Evolutionary conservation across 2,888 invertebrate species (phyloP).

Genomic region (Heteromyza rotundicornis): DNA sequence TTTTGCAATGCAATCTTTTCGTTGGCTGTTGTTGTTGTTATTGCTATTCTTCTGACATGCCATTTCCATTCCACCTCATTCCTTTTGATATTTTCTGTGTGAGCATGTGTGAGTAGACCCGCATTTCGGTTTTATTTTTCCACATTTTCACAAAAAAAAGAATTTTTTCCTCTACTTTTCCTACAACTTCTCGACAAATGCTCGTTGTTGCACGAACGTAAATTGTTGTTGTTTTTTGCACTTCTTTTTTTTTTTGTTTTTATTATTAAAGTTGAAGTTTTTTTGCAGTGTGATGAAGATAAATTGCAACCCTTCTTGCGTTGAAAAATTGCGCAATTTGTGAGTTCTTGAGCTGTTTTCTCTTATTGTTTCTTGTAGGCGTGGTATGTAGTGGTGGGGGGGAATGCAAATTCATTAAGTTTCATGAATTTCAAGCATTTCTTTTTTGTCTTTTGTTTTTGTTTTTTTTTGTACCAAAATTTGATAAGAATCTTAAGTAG

Average conservation of each 20-base stretch:
- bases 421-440: constrained; percentile 1
- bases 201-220: background rate
- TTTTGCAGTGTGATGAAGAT: constrained; percentile 22
- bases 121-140: constrained; percentile 36
- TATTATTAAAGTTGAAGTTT: background rate
- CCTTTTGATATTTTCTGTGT: background rate
- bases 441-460: background rate
- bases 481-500: constrained; percentile 6
- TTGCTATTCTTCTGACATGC: too few relatives aligned
- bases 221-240: background rate
- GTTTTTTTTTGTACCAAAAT: background rate
- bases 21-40: background rate
- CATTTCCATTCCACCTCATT: constrained; percentile 16
- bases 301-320: constrained; percentile 29
- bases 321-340: constrained; percentile 34
- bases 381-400: too few relatives aligned
- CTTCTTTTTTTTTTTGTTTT: background rate
- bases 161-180: background rate
- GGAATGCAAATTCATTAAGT: constrained; percentile 7
- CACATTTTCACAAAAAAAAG: constrained; percentile 22
- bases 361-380: background rate
- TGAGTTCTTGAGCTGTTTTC: background rate
- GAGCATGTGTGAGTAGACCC: constrained; percentile 18
- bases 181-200: background rate
- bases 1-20: background rate